These are phyloP conservation scores for Poeciliopsis turneri DNA, from an alignment of 2,797 vertebrate species.

Conservation along the genomic window DNA sequence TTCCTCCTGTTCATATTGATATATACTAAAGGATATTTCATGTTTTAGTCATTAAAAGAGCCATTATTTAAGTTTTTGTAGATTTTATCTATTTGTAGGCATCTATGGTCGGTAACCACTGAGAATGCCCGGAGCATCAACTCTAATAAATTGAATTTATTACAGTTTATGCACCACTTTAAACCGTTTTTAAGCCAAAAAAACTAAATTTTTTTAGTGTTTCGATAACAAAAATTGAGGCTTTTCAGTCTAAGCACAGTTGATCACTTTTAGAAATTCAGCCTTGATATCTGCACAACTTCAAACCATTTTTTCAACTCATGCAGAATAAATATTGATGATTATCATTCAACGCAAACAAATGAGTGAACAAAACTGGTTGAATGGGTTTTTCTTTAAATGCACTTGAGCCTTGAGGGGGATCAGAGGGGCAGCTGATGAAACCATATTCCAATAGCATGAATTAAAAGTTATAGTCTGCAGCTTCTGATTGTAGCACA, in stretches of 20 bases:
- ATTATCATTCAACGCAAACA: neutral
- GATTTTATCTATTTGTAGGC: no score
- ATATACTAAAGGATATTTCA: neutral
- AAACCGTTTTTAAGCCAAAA: neutral
- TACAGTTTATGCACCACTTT: neutral
- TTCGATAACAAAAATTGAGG: neutral
- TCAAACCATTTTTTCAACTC: neutral
- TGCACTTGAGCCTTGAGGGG: slow-evolving; percentile 44
- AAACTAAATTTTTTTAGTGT: neutral
- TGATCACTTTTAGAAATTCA: neutral
- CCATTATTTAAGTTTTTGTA: neutral
- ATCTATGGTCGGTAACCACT: no score
- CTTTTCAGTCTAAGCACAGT: neutral
- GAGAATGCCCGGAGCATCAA: no score
- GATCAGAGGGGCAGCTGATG: slow-evolving; percentile 36
- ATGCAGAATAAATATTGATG: neutral
- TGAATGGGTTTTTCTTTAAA: slow-evolving; percentile 34
- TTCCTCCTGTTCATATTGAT: neutral
- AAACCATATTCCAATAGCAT: slow-evolving; percentile 27
- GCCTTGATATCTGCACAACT: neutral
- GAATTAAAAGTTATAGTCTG: slow-evolving; percentile 59
- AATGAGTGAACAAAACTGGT: slow-evolving; percentile 36
- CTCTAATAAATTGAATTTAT: no score
- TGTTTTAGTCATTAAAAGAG: neutral
- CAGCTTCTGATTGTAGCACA: slow-evolving; percentile 46